These are phyloP conservation scores for Oxygymnocypris stewartii DNA, from an alignment of 2,113 vertebrate species.

Conservation along the genomic window DNA sequence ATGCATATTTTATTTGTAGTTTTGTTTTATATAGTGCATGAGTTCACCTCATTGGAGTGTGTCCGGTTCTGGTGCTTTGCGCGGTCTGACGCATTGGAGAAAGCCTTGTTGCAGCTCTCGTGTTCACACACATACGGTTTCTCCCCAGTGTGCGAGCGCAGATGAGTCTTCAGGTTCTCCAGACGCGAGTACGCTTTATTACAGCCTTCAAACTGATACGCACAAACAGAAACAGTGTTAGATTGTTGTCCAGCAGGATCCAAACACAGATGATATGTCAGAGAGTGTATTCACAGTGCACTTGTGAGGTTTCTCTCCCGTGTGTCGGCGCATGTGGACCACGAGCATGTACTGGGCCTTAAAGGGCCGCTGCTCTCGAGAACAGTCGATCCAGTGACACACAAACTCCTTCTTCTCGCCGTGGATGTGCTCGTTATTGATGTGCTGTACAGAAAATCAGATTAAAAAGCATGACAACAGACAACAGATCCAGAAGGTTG, in stretches of 20 bases:
- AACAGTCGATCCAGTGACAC: slow-evolving; percentile 95
- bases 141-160: slow-evolving; percentile 94
- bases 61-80: slow-evolving; percentile 98
- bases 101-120: slow-evolving; percentile 96
- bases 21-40: not conserved
- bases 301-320: slow-evolving; percentile 97
- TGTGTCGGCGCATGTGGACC: slow-evolving; percentile 97
- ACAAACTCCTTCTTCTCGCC: slow-evolving; percentile 99
- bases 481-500: not conserved
- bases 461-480: no score
- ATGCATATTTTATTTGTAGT: no score
- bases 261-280: not conserved
- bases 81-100: slow-evolving; percentile 94
- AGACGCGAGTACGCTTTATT: slow-evolving; percentile 97
- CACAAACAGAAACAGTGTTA: slow-evolving; percentile 20
- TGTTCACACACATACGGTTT: slow-evolving; percentile 97
- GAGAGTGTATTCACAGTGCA: slow-evolving; percentile 86
- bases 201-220: slow-evolving; percentile 92
- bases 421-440: slow-evolving; percentile 98
- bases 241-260: not conserved
- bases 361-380: slow-evolving; percentile 94
- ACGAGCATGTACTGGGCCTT: slow-evolving; percentile 99
- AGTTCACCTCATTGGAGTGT: slow-evolving; percentile 94
- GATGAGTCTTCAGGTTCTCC: slow-evolving; percentile 96
- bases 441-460: slow-evolving; percentile 78